A percentile compares a stretch with the other conserved stretches of the same genome.
Conservation (phyloP, 2,888 invertebrate species). For the Sacculina carcini region DNA sequence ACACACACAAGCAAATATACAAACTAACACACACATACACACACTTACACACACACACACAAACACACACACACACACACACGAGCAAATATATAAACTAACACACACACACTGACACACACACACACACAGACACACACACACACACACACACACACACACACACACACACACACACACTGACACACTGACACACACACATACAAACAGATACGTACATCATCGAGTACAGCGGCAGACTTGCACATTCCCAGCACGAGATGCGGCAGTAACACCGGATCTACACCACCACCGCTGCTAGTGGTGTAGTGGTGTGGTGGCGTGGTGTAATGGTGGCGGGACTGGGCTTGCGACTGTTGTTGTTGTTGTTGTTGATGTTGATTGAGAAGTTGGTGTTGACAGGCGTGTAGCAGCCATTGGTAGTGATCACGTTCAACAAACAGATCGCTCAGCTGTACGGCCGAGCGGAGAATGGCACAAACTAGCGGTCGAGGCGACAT, state of each 20-base stretch:
- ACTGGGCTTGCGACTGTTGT: too few relatives aligned
- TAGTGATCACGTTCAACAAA: conserved; percentile 22
- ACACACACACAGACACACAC: neutral
- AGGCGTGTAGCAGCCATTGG: conserved; percentile 11
- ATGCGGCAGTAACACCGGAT: conserved; percentile 46
- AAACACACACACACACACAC: neutral
- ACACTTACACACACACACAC: neutral
- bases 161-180: neutral
- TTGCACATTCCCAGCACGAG: conserved; percentile 38
- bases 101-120: neutral
- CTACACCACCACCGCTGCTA: too few relatives aligned
- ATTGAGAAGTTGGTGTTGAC: conserved; percentile 12
- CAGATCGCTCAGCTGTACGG: conserved; percentile 45
- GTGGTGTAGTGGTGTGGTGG: conserved; percentile 30
- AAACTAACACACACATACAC: neutral
- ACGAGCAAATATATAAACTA: neutral
- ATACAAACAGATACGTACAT: conserved; percentile 15
- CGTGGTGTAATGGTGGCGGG: too few relatives aligned
- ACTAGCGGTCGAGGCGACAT: conserved; percentile 14
- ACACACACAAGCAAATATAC: too few relatives aligned
- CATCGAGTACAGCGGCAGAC: conserved; percentile 34
- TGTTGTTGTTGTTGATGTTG: too few relatives aligned
- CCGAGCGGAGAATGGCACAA: conserved; percentile 24
- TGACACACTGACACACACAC: neutral
- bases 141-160: neutral